Conservation (phyloP, 2,797 vertebrate species). For the Macropus fuliginosus region DNA sequence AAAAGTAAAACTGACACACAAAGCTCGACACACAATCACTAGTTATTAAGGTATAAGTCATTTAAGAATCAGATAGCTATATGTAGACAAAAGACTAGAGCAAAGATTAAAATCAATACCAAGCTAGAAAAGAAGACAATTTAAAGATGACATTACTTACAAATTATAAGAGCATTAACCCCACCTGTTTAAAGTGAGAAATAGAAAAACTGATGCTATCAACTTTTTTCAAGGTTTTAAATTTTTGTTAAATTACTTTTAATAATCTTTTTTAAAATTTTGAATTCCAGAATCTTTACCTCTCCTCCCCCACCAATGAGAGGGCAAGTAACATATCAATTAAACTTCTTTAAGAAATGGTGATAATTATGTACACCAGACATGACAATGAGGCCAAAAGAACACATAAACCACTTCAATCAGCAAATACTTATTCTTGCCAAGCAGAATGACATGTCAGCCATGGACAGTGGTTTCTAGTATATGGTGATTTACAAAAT, state of each 20-base stretch:
- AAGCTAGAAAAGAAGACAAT: background rate
- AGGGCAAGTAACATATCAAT: background rate
- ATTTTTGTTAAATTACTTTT: background rate
- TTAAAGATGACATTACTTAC: background rate
- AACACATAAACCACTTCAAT: background rate
- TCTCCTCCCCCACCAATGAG: background rate
- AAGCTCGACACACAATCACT: background rate
- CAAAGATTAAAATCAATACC: background rate
- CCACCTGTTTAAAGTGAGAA: background rate
- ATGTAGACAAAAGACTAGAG: background rate
- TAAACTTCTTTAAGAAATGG: background rate
- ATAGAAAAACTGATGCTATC: background rate
- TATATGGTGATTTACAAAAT: background rate
- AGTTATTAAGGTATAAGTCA: background rate
- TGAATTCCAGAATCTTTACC: background rate
- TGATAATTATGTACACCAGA: background rate
- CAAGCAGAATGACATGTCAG: background rate
- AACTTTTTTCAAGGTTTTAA: background rate
- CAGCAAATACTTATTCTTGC: background rate
- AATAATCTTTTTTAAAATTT: background rate
- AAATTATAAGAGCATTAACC: background rate
- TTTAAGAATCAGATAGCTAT: background rate
- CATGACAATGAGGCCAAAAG: background rate
- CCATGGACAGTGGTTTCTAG: background rate
- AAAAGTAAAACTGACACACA: background rate